phyloP scores from a whole-genome alignment of 1,140 invertebrate species.

The Sipha flava region DNA sequence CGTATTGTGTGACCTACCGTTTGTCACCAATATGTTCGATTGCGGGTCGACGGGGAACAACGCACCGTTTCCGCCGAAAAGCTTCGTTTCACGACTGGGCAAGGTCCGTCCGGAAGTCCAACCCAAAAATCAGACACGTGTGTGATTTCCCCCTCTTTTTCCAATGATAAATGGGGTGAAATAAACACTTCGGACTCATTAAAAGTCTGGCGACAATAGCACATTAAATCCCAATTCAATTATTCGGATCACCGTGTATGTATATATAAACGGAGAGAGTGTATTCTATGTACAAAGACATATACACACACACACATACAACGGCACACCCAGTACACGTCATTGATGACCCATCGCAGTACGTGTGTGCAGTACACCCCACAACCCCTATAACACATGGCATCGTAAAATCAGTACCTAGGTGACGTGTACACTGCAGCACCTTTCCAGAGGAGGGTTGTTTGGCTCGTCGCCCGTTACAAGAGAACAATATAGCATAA shows the following conservation, averaged over 20 bases:
- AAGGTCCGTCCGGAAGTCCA: constrained; percentile 13
- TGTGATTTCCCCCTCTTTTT: too few species aligned
- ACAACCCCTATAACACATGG: neutral
- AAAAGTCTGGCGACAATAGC: neutral
- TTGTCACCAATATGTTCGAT: too few species aligned
- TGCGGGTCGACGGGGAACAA: too few species aligned
- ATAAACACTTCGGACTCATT: neutral
- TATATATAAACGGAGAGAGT: too few species aligned
- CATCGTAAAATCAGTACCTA: constrained; percentile 25
- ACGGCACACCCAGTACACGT: too few species aligned
- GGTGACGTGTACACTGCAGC: neutral
- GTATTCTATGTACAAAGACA: neutral
- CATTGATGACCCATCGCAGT: neutral
- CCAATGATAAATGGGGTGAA: neutral
- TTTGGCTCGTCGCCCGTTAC: neutral
- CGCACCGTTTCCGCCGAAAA: neutral
- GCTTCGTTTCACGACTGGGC: neutral
- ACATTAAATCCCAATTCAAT: constrained; percentile 12
- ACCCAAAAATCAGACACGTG: neutral
- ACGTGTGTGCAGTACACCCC: neutral
- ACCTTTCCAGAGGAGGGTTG: neutral
- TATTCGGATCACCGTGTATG: neutral
- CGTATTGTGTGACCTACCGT: too few species aligned
- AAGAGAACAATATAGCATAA: constrained; percentile 20
- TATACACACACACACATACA: too few species aligned